These are phyloP conservation scores for Chrysodeixis includens DNA, from an alignment of 2,888 invertebrate genomes.

Conservation along the genomic window DNA sequence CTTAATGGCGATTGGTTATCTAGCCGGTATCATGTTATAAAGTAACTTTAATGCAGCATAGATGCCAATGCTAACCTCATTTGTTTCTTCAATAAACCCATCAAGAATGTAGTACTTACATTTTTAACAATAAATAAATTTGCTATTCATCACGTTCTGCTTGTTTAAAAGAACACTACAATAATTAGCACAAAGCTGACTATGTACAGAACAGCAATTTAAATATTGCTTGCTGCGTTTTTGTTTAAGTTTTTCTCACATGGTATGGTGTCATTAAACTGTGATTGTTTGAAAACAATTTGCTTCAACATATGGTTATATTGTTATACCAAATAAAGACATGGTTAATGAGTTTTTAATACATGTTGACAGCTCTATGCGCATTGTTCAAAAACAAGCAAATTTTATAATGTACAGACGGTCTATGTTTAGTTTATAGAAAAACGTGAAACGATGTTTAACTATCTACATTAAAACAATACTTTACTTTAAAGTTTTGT, in stretches of 20 bases:
- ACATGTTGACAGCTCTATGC: neutral
- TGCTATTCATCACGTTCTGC: too few relatives aligned
- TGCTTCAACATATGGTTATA: constrained; percentile 26
- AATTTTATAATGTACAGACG: neutral
- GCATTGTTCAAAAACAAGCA: neutral
- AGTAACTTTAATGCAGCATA: too few relatives aligned
- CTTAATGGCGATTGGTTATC: too few relatives aligned
- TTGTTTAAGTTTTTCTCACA: constrained; percentile 35
- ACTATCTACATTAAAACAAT: too few relatives aligned
- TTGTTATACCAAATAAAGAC: constrained; percentile 37
- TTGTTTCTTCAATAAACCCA: too few relatives aligned
- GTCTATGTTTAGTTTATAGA: too few relatives aligned
- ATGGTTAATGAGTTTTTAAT: constrained; percentile 18
- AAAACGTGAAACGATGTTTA: too few relatives aligned
- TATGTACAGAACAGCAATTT: constrained; percentile 44
- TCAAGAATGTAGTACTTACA: too few relatives aligned
- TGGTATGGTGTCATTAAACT: constrained; percentile 41
- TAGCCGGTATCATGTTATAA: too few relatives aligned
- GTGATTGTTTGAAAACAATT: constrained; percentile 36
- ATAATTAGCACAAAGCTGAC: constrained; percentile 38
- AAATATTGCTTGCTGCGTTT: constrained; percentile 27
- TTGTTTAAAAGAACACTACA: constrained; percentile 9
- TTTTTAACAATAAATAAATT: too few relatives aligned
- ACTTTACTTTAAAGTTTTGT: too few relatives aligned
- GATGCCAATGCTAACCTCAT: too few relatives aligned